Evolutionary conservation across 2,113 vertebrate species (phyloP), one percentile per base, ranked within the genome.

Genomic region (Syrmaticus mikado): DNA sequence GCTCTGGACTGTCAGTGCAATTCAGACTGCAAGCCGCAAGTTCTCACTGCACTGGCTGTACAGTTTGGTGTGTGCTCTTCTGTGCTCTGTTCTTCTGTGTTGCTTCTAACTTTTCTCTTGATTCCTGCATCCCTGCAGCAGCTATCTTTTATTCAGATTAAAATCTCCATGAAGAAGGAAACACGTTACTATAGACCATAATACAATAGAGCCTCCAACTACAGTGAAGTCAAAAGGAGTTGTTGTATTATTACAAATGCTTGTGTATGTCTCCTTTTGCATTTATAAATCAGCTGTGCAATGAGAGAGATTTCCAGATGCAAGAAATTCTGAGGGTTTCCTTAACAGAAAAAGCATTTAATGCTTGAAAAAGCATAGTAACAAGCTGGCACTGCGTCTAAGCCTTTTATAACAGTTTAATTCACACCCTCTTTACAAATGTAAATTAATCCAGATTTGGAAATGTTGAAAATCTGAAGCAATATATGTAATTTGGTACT

Each of bases 391-490:
- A 93, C 85, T 72, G 64, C 76, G 73, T 90, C 85, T 86, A 76
- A 93, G 95, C 64, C 75, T 87, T 89, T 94, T 85, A 92, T 94
- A 95, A 96, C 96, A 96, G 93, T 94, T 97, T 95, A 86, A 95
- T 94, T 95, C 90, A 94, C 87, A 93, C 94, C 87, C 94, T 94
- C 86, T 89, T 82, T 93, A 66, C 79, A 93, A 96, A 95, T 94
- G 94, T 89, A 95, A 96, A 97, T 95, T 96, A 94, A 97, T 96
- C 93, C 93, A 96, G 92, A 95, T 89, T 85, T 82, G 83, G 91
- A 96, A 92, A 91, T 85, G 71, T 41, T 90, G 83, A 53, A 91
- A 92, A 86, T 94, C 66, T 90, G 87, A 94, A 78, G 87, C 52
- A 84, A 79, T 76, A n/a, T 93, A 86, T 76, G 64, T 84, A 88